These are phyloP conservation scores for Machimus atricapillus DNA, from an alignment of 2,888 invertebrate species.

Conservation along the genomic window DNA sequence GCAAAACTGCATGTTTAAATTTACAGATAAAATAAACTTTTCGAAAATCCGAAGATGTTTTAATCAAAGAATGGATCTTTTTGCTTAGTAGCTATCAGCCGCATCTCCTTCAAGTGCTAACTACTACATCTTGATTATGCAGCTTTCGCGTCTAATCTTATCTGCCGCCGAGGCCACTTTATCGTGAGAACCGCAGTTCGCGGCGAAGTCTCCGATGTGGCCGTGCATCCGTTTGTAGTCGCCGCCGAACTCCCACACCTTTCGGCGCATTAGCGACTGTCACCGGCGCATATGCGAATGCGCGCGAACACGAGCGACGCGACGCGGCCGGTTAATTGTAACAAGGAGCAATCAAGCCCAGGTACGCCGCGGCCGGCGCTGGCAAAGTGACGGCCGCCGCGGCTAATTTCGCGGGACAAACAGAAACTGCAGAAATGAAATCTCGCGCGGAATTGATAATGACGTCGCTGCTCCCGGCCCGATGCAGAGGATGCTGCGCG, in stretches of 20 bases:
- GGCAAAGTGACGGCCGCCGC: conserved; percentile 49
- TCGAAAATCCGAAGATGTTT: not conserved
- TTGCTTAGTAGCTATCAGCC: not conserved
- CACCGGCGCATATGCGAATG: not conserved
- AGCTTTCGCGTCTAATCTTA: not conserved
- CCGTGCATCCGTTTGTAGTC: not conserved
- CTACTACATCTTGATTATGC: conserved; percentile 11
- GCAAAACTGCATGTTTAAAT: not conserved
- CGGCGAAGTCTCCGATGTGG: not conserved
- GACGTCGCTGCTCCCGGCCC: conserved; percentile 19
- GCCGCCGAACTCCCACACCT: conserved; percentile 25
- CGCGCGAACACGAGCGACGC: not conserved
- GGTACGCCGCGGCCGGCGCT: conserved; percentile 49
- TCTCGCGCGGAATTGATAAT: conserved; percentile 60
- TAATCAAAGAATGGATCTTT: not conserved
- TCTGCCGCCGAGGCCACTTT: not conserved
- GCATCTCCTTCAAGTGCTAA: not conserved
- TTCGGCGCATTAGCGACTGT: conserved; percentile 16
- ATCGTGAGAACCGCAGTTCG: not conserved
- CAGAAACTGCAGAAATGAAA: conserved; percentile 62
- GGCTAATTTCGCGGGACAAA: conserved; percentile 52
- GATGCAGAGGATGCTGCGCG: not conserved
- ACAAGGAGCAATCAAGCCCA: conserved; percentile 48
- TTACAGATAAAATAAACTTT: not conserved
- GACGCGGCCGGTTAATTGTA: conserved; percentile 49